Evolutionary conservation across 2,888 invertebrate genomes (phyloP).

Genomic region (Sturmia bella): DNA sequence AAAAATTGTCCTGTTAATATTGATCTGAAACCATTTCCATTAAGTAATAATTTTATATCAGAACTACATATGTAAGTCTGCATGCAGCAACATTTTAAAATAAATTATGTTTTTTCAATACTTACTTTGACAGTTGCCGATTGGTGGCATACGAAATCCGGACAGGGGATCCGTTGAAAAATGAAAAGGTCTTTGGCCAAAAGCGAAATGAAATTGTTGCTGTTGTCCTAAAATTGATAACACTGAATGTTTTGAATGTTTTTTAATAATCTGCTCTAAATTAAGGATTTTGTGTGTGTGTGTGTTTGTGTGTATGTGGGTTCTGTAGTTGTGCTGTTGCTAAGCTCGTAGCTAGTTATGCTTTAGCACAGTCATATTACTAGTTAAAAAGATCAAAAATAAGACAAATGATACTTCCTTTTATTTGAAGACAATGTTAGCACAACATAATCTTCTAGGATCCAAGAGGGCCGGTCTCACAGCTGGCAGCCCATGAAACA

Average conservation of each 20-base stretch:
- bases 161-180: slow-evolving; percentile 94
- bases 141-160: slow-evolving; percentile 94
- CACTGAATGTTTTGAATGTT: slow-evolving; percentile 85
- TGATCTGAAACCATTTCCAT: neutral
- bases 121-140: slow-evolving; percentile 95
- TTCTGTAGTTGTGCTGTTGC: neutral
- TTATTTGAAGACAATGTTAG: too few relatives aligned
- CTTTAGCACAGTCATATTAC: too few relatives aligned
- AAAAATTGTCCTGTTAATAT: neutral
- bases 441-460: too few relatives aligned
- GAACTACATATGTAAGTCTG: slow-evolving; percentile 28
- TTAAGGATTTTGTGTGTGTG: slow-evolving; percentile 65
- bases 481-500: too few relatives aligned
- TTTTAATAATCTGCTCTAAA: slow-evolving; percentile 82
- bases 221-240: slow-evolving; percentile 96
- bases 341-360: neutral
- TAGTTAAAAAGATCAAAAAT: too few relatives aligned
- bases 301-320: slow-evolving; percentile 23
- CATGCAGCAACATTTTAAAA: slow-evolving; percentile 12
- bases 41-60: slow-evolving; percentile 25
- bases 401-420: too few relatives aligned
- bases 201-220: slow-evolving; percentile 97
- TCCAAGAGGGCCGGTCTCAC: too few relatives aligned
- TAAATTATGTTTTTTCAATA: slow-evolving; percentile 76
- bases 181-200: slow-evolving; percentile 92